A percentile compares a stretch with the other conserved stretches of the same genome.
Evolutionary conservation across 2,797 vertebrate species (phyloP).

Genomic region (Sarcophilus harrisii): DNA sequence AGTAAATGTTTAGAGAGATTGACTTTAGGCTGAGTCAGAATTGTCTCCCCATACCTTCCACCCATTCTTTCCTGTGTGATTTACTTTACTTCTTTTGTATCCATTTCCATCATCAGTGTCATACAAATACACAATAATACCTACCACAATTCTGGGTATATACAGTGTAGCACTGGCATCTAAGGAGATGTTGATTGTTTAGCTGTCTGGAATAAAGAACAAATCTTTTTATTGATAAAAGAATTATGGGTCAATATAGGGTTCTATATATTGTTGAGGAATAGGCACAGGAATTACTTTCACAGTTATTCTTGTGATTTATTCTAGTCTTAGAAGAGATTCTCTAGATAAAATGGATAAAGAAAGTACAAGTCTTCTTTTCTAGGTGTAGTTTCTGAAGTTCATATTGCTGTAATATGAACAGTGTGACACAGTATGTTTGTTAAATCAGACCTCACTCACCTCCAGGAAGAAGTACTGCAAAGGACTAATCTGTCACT

Average conservation of each 20-base stretch:
- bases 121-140: neutral
- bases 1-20: neutral
- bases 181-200: neutral
- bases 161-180: neutral
- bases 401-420: slow-evolving; percentile 13
- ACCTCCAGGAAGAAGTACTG: neutral
- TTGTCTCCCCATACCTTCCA: neutral
- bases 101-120: neutral
- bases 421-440: slow-evolving; percentile 1
- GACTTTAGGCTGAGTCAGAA: neutral
- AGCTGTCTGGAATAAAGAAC: neutral
- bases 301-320: neutral
- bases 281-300: neutral
- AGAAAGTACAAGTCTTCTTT: neutral
- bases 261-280: neutral
- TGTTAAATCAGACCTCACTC: neutral
- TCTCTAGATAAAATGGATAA: neutral
- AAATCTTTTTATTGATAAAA: neutral
- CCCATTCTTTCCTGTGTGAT: neutral
- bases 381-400: neutral
- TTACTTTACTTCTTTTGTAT: neutral
- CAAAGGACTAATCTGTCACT: neutral
- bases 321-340: slow-evolving; percentile 16
- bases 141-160: neutral
- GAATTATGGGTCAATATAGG: neutral